phyloP scores from a whole-genome alignment of 2,888 invertebrate genomes.

The Tromatobia lineatoria region DNA sequence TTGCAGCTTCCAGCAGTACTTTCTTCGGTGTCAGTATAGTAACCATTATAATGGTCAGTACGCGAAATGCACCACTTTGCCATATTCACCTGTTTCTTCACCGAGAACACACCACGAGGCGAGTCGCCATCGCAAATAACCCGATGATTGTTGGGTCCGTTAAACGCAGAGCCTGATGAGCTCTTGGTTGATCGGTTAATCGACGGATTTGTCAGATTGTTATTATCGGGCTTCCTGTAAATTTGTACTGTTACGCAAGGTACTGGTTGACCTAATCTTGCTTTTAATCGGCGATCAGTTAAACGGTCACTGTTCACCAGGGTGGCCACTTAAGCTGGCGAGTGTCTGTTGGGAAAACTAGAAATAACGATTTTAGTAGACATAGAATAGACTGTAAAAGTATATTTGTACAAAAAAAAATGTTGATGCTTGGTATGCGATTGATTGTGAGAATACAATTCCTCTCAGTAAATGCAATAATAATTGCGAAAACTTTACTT shows the following conservation, averaged over 20 bases:
- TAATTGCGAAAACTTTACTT: not conserved
- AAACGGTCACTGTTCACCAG: not conserved
- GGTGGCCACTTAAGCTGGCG: too few species aligned
- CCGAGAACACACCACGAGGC: not conserved
- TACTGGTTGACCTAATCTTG: not conserved
- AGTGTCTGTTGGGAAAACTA: too few species aligned
- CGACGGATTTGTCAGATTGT: conserved; percentile 19
- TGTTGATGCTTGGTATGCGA: too few species aligned
- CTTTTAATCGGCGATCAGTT: not conserved
- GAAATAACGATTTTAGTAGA: too few species aligned
- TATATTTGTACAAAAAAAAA: too few species aligned
- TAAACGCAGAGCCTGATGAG: conserved; percentile 48
- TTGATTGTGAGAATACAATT: too few species aligned
- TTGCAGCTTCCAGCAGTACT: not conserved
- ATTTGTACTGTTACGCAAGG: not conserved
- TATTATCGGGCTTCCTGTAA: not conserved
- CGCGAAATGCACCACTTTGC: conserved; percentile 66
- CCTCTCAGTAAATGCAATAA: too few species aligned
- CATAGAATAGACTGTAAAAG: too few species aligned
- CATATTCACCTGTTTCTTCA: conserved; percentile 62
- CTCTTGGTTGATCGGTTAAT: conserved; percentile 56
- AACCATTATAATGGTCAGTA: conserved; percentile 63
- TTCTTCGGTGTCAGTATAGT: conserved; percentile 1
- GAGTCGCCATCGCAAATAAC: conserved; percentile 44
- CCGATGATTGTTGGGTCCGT: conserved; percentile 58